Base-by-base conservation (phyloP, 2,113 vertebrate genomes). In the Microtus oregoni region DNA sequence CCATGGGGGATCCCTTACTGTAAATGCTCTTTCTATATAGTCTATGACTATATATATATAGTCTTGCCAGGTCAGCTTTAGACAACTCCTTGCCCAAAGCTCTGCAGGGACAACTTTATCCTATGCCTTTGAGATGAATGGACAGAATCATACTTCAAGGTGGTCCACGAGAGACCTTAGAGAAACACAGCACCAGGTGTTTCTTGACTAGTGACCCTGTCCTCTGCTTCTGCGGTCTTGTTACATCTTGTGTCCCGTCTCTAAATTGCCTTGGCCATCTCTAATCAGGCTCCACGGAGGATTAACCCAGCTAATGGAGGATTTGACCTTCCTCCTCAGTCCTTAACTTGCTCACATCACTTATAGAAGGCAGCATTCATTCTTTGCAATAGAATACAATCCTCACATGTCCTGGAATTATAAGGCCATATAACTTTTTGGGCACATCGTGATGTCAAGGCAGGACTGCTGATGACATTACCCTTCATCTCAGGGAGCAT, bases 401-500 rank as follows among this genome's bases (percentile, higher is more conserved):
- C 24, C 26, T 73, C 13, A 47, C 14, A 47, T 30, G 13, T 3
- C 26, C 41, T 47, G 41, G 41, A 2, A 47, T 30, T 47, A 77
- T 17, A 47, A 8, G 75, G 24, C 14, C 75, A 30, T 47, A 47
- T 77, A 30, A 47, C 7, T 47, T 30, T 7, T 20, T 1, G 19
- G 75, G 75, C 30, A 26, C 13, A 28, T 14, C 7, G 3, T 77
- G 47, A 77, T 77, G 75, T 47, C 26, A 44, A 13, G 41, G 41
- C 70, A 4, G 30, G 75, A 63, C 65, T 76, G 67, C 30, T 7
- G 81, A 70, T 32, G 41, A 11, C 38, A 41, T 83, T 67, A 90
- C 92, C 94, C 13, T 28, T 81, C 89, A 70, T 30, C 17, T 4
- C 61, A 73, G 81, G 90, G 95, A 86, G 95, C 89, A 73, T 81